Conservation (phyloP, 2,888 invertebrate species). For the Drosophila buzzatii region DNA sequence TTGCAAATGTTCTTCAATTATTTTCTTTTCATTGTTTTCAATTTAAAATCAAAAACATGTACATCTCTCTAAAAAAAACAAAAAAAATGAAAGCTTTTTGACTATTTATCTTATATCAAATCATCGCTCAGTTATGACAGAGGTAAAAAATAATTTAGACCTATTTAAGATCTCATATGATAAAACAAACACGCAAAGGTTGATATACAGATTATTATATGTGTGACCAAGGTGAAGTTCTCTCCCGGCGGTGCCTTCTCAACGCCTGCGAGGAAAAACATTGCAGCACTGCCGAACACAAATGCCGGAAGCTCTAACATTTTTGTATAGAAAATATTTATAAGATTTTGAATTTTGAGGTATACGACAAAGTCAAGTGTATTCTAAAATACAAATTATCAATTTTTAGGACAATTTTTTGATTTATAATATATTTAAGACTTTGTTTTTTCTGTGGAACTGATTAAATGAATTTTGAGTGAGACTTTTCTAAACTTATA, state of each 20-base stretch:
- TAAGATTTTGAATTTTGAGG: background rate
- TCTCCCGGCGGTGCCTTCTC: conserved; percentile 12
- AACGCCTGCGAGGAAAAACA: conserved; percentile 39
- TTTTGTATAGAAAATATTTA: background rate
- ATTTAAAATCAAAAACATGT: conserved; percentile 35
- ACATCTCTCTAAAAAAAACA: conserved; percentile 47
- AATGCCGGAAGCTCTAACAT: conserved; percentile 48
- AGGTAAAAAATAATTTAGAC: background rate
- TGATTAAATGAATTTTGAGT: too few relatives aligned
- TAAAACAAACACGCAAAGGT: conserved; percentile 24
- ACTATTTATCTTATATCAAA: background rate
- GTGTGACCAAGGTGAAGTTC: background rate
- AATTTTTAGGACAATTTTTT: background rate
- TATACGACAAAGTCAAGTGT: background rate
- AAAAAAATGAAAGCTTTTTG: background rate
- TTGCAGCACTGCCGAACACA: conserved; percentile 24
- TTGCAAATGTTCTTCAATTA: conserved; percentile 31
- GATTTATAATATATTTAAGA: too few relatives aligned
- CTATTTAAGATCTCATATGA: conserved; percentile 28
- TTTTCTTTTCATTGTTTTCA: conserved; percentile 26
- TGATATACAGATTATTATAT: conserved; percentile 19
- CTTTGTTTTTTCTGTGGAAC: background rate
- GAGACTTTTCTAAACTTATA: too few relatives aligned
- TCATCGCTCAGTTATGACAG: background rate
- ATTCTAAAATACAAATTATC: background rate